These are phyloP conservation scores for Conistra vaccinii DNA, from an alignment of 2,888 invertebrate genomes.

Conservation along the genomic window DNA sequence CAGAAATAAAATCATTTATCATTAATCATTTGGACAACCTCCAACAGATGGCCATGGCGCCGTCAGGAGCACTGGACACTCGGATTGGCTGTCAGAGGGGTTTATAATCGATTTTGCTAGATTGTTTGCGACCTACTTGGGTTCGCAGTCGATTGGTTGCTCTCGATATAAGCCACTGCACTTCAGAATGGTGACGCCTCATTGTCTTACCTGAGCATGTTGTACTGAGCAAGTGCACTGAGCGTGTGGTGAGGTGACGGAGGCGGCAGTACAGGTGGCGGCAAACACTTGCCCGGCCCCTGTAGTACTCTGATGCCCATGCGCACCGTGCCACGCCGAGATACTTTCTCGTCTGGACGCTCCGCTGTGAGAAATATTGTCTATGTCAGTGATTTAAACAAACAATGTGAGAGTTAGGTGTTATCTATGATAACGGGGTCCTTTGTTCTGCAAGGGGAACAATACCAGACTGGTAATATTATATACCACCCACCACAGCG, in stretches of 20 bases:
- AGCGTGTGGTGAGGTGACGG: conserved; percentile 80
- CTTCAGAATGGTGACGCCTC: not conserved
- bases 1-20: no score
- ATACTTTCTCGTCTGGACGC: conserved; percentile 95
- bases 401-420: not conserved
- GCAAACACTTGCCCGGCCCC: conserved; percentile 86
- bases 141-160: not conserved
- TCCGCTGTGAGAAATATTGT: conserved; percentile 91
- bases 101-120: no score
- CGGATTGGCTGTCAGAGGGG: not conserved
- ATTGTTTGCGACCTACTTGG: not conserved
- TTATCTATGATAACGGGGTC: not conserved
- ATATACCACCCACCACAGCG: no score
- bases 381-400: not conserved
- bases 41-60: no score
- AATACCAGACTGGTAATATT: not conserved
- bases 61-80: not conserved
- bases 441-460: not conserved
- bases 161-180: not conserved
- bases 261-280: conserved; percentile 75
- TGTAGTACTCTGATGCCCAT: conserved; percentile 97
- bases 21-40: not conserved
- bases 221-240: conserved; percentile 81
- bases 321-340: conserved; percentile 94
- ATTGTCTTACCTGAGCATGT: conserved; percentile 79